These are phyloP conservation scores for Platycercus adscitus DNA, from an alignment of 2,113 vertebrate species.

Conservation along the genomic window DNA sequence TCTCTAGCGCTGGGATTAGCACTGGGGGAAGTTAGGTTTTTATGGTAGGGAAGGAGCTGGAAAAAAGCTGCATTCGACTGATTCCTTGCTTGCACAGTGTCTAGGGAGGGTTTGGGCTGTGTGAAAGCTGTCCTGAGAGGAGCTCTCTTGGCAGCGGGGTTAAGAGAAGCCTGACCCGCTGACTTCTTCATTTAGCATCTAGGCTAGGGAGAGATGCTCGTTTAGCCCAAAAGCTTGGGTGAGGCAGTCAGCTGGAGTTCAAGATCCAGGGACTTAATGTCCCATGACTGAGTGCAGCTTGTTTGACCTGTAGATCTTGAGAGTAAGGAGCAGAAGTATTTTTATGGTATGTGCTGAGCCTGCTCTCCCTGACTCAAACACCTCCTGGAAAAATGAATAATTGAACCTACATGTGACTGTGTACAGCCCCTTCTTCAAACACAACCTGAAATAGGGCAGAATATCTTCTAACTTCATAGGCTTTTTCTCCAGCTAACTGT, in stretches of 20 bases:
- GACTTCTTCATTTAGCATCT: conserved; percentile 8
- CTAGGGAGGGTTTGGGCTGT: conserved; percentile 21
- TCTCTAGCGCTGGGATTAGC: conserved; percentile 21
- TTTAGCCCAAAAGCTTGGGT: conserved; percentile 35
- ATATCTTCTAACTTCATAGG: neutral
- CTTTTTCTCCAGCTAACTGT: neutral
- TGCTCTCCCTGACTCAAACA: conserved; percentile 50
- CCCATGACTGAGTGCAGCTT: conserved; percentile 52
- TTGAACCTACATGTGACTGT: conserved; percentile 40
- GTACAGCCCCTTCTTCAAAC: conserved; percentile 41
- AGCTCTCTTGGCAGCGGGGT: conserved; percentile 30
- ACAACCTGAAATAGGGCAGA: neutral
- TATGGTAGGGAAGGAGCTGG: neutral
- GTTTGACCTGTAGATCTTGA: conserved; percentile 41
- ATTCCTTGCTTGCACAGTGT: neutral
- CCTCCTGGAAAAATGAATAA: conserved; percentile 61
- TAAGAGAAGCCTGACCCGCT: neutral
- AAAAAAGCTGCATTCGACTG: neutral
- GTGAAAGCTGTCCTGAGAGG: conserved; percentile 8
- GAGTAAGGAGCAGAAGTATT: conserved; percentile 40
- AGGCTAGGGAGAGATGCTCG: conserved; percentile 35
- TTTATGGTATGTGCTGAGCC: conserved; percentile 61
- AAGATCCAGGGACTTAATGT: conserved; percentile 58
- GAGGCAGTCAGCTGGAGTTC: conserved; percentile 60
- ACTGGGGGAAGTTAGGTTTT: neutral